Base-by-base conservation (phyloP, 2,113 vertebrate species). In the Hystrix cristata region DNA sequence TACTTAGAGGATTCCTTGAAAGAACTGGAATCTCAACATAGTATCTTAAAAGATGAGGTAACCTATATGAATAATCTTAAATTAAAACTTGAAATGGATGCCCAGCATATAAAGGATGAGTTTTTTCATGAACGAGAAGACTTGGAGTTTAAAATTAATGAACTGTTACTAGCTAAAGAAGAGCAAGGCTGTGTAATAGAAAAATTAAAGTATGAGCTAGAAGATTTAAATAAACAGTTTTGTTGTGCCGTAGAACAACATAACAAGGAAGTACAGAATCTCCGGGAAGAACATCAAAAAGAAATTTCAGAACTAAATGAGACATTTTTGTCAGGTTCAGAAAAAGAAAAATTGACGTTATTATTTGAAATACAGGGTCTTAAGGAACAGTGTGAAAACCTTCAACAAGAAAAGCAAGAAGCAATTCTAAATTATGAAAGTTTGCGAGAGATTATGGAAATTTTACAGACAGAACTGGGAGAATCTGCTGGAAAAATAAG, bases 121-220 rank as follows among this genome's bases (percentile, higher is more conserved):
- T 99, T 99, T 95, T 99, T 99, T 88, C 98, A 99, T 85, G 99
- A 99, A 95, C 98, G 98, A 84, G 99, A 99, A 97, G 99, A 99
- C 90, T 98, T 99, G 80, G 99, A 99, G 81, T 99, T 99, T 97
- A 99, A 99, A 98, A 99, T 99, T 93, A 99, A 99, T 96, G 99
- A 99, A 97, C 95, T 99, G 53, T 99, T 99, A 88, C 98, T 99
- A 98, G 98, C 92, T 95, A 99, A 99, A 96, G 99, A 99, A 93
- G 99, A 99, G 34, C 98, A 98, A 16, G 97, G 98, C 51, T 98
- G 84, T 96, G 67, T 97, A 80, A 98, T 98, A 2, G 98, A 99
- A 96, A 99, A 99, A 97, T 94, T 99, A 95, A 99, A 98, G 95
- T 69, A 96, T 69, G 97, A 99, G 19, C 96, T 98, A 96, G 98